phyloP scores from a whole-genome alignment of 2,113 vertebrate genomes.

The Syngnathus scovelli region DNA sequence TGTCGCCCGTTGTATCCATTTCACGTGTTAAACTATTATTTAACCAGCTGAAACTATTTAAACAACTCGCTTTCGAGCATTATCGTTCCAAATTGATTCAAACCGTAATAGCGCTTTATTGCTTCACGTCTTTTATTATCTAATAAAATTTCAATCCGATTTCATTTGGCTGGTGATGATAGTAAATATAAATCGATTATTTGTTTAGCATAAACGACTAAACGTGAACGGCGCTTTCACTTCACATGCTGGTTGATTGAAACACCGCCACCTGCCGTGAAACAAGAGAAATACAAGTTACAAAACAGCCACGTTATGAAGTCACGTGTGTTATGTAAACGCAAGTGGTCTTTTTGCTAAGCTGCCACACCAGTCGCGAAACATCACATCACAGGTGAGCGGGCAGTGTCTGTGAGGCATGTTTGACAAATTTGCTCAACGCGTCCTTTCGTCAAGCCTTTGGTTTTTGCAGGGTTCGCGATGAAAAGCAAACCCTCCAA shows the following conservation, averaged over 20 bases:
- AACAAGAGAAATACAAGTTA: conserved; percentile 32
- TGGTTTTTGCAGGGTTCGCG: background rate
- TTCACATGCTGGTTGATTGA: background rate
- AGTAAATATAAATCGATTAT: background rate
- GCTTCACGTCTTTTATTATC: no score
- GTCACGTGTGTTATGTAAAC: conserved; percentile 42
- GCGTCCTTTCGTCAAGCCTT: no score
- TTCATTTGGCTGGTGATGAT: background rate
- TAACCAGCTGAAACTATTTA: background rate
- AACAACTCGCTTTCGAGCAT: background rate
- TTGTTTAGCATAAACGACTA: background rate
- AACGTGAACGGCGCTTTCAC: background rate
- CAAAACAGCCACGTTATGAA: conserved; percentile 42
- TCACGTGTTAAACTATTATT: background rate
- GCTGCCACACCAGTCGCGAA: background rate
- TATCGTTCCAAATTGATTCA: background rate
- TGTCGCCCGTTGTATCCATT: background rate
- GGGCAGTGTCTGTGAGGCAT: background rate
- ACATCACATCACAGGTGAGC: conserved; percentile 9
- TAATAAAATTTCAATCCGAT: no score
- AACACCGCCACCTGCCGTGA: conserved; percentile 28
- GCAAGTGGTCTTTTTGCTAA: background rate
- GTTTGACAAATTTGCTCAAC: background rate
- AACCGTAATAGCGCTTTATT: no score
- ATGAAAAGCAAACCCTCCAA: conserved; percentile 47